Evolutionary conservation across 2,888 invertebrate genomes (phyloP).

Genomic region (Belgica antarctica): DNA sequence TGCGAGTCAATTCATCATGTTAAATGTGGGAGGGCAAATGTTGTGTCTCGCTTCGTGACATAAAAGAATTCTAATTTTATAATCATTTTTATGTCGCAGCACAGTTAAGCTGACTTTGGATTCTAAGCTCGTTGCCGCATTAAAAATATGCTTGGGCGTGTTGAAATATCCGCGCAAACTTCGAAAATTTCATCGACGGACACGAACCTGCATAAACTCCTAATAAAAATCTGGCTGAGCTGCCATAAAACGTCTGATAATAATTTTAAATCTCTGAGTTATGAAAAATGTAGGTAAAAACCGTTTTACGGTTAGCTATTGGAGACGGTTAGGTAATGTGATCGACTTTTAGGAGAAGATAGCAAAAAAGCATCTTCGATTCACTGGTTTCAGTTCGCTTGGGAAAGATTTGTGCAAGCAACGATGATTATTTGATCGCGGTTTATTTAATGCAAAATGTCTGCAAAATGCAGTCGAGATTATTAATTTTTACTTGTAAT

Average conservation of each 20-base stretch:
- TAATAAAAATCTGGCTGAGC: not conserved
- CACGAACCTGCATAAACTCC: constrained; percentile 2
- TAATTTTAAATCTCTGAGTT: constrained; percentile 31
- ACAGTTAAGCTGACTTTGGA: no score
- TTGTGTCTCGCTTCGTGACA: no score
- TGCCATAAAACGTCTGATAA: constrained; percentile 17
- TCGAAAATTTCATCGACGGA: constrained; percentile 12
- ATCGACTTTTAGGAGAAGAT: not conserved
- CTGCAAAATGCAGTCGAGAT: constrained; percentile 9
- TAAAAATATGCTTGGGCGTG: not conserved
- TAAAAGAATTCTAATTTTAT: no score
- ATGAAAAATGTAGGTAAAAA: no score
- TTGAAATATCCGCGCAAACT: not conserved
- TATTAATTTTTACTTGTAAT: constrained; percentile 20
- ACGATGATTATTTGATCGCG: no score
- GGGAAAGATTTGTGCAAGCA: no score
- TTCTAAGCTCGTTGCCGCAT: not conserved
- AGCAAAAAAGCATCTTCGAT: not conserved
- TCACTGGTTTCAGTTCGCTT: no score
- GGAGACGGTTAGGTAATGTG: not conserved
- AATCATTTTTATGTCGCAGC: no score
- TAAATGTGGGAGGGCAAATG: not conserved
- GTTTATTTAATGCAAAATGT: no score
- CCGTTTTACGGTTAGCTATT: no score
- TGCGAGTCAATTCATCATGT: constrained; percentile 10